Conservation (phyloP, 1,140 invertebrate genomes). For the Polypedilum vanderplanki region DNA sequence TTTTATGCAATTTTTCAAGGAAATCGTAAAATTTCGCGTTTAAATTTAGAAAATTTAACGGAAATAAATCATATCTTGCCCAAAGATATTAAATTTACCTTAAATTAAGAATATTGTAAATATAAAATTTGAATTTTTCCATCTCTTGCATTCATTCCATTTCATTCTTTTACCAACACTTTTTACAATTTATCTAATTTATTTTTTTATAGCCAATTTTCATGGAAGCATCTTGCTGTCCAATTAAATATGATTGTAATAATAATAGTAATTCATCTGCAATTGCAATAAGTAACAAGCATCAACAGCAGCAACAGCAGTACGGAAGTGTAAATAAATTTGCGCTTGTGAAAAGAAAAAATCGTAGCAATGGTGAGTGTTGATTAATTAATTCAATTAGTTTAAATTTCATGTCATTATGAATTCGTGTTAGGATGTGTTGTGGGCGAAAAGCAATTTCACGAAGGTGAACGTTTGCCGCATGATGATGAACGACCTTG, state of each 20-base stretch:
- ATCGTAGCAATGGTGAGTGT: slow-evolving; percentile 38
- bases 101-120: too few relatives aligned
- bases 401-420: slow-evolving; percentile 14
- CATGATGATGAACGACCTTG: slow-evolving; percentile 54
- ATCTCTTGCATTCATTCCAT: too few relatives aligned
- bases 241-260: slow-evolving; percentile 72
- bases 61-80: too few relatives aligned
- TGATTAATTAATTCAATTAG: slow-evolving; percentile 34
- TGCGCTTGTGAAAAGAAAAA: slow-evolving; percentile 38
- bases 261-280: slow-evolving; percentile 44
- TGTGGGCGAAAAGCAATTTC: slow-evolving; percentile 53
- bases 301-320: too few relatives aligned
- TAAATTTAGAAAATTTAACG: too few relatives aligned
- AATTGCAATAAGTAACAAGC: slow-evolving; percentile 35
- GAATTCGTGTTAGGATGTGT: slow-evolving; percentile 55
- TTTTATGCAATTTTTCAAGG: too few relatives aligned
- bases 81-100: too few relatives aligned
- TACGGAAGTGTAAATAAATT: slow-evolving; percentile 36
- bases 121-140: too few relatives aligned
- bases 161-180: not conserved
- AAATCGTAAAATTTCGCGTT: too few relatives aligned
- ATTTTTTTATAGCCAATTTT: slow-evolving; percentile 46
- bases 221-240: slow-evolving; percentile 69
- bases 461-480: slow-evolving; percentile 68
- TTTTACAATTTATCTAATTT: not conserved